Base-by-base conservation (phyloP, 92 coral and sea anemone genomes). In the Zoanthus solanderi region DNA sequence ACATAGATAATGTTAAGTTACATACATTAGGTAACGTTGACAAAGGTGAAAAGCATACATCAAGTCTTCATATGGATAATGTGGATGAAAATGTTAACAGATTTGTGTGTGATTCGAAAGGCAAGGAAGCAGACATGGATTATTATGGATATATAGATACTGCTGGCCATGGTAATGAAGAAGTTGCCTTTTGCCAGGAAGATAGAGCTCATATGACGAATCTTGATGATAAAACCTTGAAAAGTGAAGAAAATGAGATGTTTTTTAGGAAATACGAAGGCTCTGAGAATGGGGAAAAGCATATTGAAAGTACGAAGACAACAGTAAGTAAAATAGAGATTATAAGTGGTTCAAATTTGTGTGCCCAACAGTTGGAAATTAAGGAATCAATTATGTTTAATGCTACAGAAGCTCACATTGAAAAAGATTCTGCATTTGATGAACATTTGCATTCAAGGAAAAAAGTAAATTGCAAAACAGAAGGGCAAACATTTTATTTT, bases 211-310 rank as follows among this genome's bases (percentile, higher is more conserved):
- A 45, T 4, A 30, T 23, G 14, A 44, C 17, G 30, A 37, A 58
- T 37, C 1, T 0, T 67, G 75, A 63, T 5, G 63, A 63, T 47
- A 32, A 61, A 32, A 28, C 7, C 18, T 6, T 44, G 42, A n/a
- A 46, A 67, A 50, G 42, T 23, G 15, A 65, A 65, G 76, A 13
- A 66, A 48, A 65, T 81, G 57, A 47, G 50, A 81, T 66, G 85
- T 81, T 81, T 81, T 9, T 31, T 46, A 75, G 76, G 9, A 18
- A 66, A 18, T 81, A 81, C 28, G 85, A 81, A 23, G 48, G 34
- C 28, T 6, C 46, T 65, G 65, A 46, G 12, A 14, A 66, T 37
- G 8, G 1, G 3, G 23, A 12, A 11, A 17, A 80, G 42, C 9
- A 46, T 23, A 52, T 6, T 47, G 58, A 44, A 44, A 5, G 18